phyloP scores from a whole-genome alignment of 2,113 vertebrate genomes.

The Oncorhynchus keta region DNA sequence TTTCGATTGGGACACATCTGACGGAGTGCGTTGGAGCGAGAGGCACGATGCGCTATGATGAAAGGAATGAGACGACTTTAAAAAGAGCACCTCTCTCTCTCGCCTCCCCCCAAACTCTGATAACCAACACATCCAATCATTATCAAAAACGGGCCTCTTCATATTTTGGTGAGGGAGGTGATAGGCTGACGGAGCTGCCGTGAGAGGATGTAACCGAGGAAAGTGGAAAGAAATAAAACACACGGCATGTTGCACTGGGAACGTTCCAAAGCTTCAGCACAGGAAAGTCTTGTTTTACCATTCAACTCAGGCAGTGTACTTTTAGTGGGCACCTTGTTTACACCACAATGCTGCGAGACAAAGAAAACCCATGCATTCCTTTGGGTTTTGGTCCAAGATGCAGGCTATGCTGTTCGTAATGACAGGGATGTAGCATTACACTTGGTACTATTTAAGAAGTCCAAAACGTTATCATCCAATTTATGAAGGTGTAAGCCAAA shows the following conservation, averaged over 20 bases:
- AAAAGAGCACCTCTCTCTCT: slow-evolving; percentile 9
- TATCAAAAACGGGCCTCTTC: slow-evolving; percentile 24
- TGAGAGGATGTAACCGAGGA: not conserved
- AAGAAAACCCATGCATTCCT: slow-evolving; percentile 32
- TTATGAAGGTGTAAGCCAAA: not conserved
- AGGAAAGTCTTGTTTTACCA: slow-evolving; percentile 19
- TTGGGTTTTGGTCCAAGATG: slow-evolving; percentile 9
- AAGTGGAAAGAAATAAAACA: slow-evolving; percentile 20
- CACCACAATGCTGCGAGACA: slow-evolving; percentile 11
- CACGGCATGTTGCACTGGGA: slow-evolving; percentile 9
- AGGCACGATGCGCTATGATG: slow-evolving; percentile 18
- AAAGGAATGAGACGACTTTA: slow-evolving; percentile 20
- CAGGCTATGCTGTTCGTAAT: slow-evolving; percentile 17
- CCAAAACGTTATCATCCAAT: not conserved
- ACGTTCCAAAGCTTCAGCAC: slow-evolving; percentile 14
- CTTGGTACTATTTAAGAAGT: not conserved
- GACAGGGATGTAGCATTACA: not conserved
- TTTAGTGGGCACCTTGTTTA: slow-evolving; percentile 25
- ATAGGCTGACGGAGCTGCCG: slow-evolving; percentile 5
- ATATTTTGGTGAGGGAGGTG: not conserved
- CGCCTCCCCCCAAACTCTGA: not conserved
- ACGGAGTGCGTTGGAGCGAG: slow-evolving; percentile 5
- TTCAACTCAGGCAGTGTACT: slow-evolving; percentile 39
- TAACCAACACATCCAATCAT: not conserved
- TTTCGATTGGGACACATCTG: slow-evolving; percentile 16